phyloP scores from a whole-genome alignment of 2,888 invertebrate species.

The Masnerella sp. region DNA sequence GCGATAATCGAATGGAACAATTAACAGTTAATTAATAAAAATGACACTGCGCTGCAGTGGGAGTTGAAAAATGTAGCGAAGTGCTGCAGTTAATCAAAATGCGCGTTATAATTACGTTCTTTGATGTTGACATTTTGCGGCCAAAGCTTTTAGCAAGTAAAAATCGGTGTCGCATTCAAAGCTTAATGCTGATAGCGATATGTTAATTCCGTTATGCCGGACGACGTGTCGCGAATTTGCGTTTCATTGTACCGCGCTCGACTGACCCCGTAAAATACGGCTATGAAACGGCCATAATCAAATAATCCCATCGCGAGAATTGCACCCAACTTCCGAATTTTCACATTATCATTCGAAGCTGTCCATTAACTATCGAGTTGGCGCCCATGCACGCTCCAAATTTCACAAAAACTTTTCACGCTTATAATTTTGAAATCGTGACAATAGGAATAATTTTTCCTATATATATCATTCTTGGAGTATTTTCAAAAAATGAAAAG shows the following conservation, averaged over 20 bases:
- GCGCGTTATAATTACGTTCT: conserved; percentile 45
- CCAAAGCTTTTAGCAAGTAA: conserved; percentile 45
- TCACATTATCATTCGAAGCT: conserved; percentile 17
- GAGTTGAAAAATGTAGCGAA: conserved; percentile 4
- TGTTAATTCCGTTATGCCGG: conserved; percentile 41
- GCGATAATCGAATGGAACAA: conserved; percentile 32
- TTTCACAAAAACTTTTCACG: too few relatives aligned
- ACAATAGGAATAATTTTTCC: too few relatives aligned
- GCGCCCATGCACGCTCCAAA: too few relatives aligned
- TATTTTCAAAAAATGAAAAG: too few relatives aligned
- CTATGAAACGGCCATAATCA: conserved; percentile 40
- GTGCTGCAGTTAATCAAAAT: conserved; percentile 35
- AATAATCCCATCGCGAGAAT: conserved; percentile 30
- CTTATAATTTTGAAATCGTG: too few relatives aligned
- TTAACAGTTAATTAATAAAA: conserved; percentile 34
- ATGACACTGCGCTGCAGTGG: not conserved
- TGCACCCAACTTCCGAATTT: conserved; percentile 14
- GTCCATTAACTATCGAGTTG: conserved; percentile 3
- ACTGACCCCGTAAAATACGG: conserved; percentile 45
- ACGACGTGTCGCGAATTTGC: conserved; percentile 10
- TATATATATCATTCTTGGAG: too few relatives aligned
- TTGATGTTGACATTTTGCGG: conserved; percentile 48
- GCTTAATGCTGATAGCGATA: conserved; percentile 43
- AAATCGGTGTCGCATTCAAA: conserved; percentile 35
- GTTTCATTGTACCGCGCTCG: conserved; percentile 31